Conservation (phyloP, 2,113 vertebrate genomes). For the Tamias sibiricus region DNA sequence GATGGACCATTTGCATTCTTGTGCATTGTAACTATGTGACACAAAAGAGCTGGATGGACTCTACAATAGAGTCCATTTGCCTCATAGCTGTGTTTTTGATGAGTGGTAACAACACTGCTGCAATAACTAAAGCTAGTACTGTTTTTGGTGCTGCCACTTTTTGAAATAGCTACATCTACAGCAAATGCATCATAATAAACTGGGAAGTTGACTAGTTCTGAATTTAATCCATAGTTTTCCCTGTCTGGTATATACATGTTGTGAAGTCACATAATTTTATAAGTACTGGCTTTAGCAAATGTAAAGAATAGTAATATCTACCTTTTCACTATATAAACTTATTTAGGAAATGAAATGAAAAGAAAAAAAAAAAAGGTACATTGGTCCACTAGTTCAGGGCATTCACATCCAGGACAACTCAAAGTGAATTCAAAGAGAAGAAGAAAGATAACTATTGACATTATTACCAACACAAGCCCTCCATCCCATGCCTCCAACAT, state of each 20-base stretch:
- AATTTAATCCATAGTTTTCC: not conserved
- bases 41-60: not conserved
- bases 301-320: not conserved
- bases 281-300: not conserved
- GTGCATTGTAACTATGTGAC: not conserved
- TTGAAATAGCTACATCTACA: not conserved
- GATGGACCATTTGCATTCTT: not conserved
- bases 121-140: not conserved
- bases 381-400: no score
- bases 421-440: not conserved
- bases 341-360: not conserved
- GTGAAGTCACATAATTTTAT: not conserved
- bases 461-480: fast-evolving
- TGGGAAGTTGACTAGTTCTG: not conserved
- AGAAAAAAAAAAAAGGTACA: not conserved
- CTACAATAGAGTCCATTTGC: not conserved
- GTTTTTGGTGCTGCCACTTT: not conserved
- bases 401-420: not conserved
- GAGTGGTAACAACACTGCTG: not conserved
- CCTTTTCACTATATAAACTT: not conserved
- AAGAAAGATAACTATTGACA: no score
- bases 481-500: not conserved
- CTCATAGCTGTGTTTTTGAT: not conserved
- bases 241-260: not conserved
- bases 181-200: not conserved